A percentile compares a stretch with the other conserved stretches of the same genome.
Evolutionary conservation across 2,888 invertebrate genomes (phyloP).

Genomic region (Xanthia togata): DNA sequence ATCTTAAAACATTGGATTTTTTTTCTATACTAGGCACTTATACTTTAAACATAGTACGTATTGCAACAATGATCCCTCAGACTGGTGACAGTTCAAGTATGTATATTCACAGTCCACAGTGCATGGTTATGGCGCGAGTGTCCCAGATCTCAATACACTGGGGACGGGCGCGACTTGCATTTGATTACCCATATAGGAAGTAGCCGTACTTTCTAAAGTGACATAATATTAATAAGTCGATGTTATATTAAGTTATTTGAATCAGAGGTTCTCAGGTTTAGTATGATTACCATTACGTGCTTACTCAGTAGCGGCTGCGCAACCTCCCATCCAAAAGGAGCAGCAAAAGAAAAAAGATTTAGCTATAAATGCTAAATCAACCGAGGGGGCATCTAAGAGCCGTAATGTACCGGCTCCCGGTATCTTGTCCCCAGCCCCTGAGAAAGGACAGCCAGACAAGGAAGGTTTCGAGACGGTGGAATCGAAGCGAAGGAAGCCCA

Average conservation of each 20-base stretch:
- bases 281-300: background rate
- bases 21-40: background rate
- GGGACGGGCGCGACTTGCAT: conserved; percentile 57
- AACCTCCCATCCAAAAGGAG: no score
- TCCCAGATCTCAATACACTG: conserved; percentile 56
- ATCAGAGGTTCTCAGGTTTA: background rate
- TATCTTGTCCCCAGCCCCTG: no score
- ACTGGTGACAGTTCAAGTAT: conserved; percentile 3
- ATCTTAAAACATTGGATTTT: background rate
- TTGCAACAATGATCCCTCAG: conserved; percentile 14
- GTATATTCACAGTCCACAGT: background rate
- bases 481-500: no score
- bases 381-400: no score
- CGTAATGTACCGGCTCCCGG: no score
- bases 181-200: conserved; percentile 31
- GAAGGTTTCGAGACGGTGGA: no score
- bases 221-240: conserved; percentile 18
- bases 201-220: conserved; percentile 38
- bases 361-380: no score
- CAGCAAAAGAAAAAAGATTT: no score
- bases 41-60: no score
- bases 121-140: conserved; percentile 50
- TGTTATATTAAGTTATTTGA: background rate
- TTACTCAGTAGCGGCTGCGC: no score
- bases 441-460: no score